These are phyloP conservation scores for Calephelis nemesis DNA, from an alignment of 1,140 invertebrate species.

Conservation along the genomic window DNA sequence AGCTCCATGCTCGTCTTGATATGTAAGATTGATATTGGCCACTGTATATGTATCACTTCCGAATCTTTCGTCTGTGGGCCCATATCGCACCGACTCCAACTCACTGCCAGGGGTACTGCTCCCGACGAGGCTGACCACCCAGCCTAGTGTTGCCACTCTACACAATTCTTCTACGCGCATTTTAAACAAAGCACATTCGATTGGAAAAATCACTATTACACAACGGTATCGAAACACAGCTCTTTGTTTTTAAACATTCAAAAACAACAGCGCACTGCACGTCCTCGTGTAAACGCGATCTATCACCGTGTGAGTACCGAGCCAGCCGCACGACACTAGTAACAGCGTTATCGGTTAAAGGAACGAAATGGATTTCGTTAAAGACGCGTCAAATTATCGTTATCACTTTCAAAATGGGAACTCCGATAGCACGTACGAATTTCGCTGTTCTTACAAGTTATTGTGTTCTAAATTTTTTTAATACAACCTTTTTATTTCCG, in stretches of 20 bases:
- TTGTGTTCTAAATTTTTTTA: too few species aligned
- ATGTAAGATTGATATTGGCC: constrained; percentile 67
- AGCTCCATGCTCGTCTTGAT: constrained; percentile 62
- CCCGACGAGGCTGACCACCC: constrained; percentile 52
- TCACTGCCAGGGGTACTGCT: constrained; percentile 61
- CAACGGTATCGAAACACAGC: constrained; percentile 13
- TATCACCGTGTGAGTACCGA: constrained; percentile 36
- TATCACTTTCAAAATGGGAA: constrained; percentile 38
- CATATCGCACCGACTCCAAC: constrained; percentile 56
- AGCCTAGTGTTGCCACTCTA: constrained; percentile 52
- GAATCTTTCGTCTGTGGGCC: constrained; percentile 53
- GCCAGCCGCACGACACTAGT: constrained; percentile 18
- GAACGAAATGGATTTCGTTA: constrained; percentile 46
- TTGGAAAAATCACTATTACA: constrained; percentile 36
- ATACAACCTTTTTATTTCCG: too few species aligned
- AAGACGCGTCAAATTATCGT: constrained; percentile 45
- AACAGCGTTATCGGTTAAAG: constrained; percentile 47
- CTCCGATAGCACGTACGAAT: constrained; percentile 1
- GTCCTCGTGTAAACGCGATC: constrained; percentile 37
- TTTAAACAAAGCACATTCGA: constrained; percentile 50
- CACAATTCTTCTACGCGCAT: constrained; percentile 65
- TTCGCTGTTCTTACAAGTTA: neutral
- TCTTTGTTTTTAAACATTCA: constrained; percentile 31
- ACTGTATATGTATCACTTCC: constrained; percentile 56
- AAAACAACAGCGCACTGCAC: constrained; percentile 34